Conservation (phyloP, 2,888 invertebrate species). For the Caenorhabditis panamensis region DNA sequence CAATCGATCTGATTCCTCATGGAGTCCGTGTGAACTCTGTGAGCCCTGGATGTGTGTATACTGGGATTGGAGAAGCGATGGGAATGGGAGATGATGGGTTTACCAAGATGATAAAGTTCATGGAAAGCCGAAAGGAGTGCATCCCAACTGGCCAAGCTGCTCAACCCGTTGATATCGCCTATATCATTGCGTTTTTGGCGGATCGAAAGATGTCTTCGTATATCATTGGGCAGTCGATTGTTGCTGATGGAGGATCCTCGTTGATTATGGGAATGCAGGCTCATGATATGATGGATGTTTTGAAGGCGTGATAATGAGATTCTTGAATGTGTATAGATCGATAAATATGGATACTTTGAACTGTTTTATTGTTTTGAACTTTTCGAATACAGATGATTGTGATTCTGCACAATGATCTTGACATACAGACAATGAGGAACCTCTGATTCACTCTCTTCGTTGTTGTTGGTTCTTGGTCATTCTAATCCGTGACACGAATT, state of each 20-base stretch:
- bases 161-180: conserved; percentile 18
- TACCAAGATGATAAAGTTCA: conserved; percentile 16
- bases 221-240: conserved; percentile 56
- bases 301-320: not conserved
- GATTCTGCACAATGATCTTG: no score
- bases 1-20: conserved; percentile 38
- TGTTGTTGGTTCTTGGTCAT: no score
- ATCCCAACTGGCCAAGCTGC: conserved; percentile 24
- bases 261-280: conserved; percentile 39
- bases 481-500: conserved; percentile 56
- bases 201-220: conserved; percentile 38
- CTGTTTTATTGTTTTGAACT: not conserved
- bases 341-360: not conserved
- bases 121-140: conserved; percentile 33
- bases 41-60: conserved; percentile 30
- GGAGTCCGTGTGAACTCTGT: conserved; percentile 54
- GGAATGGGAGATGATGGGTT: conserved; percentile 13
- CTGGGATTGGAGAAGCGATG: conserved; percentile 42
- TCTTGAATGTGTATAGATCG: no score
- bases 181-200: conserved; percentile 43
- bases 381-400: no score
- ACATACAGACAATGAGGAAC: no score
- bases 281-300: conserved; percentile 34
- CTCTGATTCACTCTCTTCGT: no score
- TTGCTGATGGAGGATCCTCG: conserved; percentile 53